phyloP scores from a whole-genome alignment of 1,140 invertebrate species.

The Saccostrea echinata region DNA sequence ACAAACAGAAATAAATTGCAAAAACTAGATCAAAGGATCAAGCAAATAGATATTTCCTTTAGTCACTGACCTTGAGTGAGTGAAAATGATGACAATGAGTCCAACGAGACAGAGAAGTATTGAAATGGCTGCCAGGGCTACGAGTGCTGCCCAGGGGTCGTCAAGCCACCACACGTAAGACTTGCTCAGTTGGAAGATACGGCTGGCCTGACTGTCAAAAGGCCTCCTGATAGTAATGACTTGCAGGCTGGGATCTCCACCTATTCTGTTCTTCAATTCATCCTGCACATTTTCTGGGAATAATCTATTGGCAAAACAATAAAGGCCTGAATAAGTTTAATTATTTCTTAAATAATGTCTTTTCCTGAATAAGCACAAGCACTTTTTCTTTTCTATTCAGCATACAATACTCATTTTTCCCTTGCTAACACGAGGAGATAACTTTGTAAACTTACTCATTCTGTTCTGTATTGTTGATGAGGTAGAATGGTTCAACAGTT shows the following conservation, averaged over 20 bases:
- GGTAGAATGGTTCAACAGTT: conserved; percentile 50
- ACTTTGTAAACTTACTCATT: conserved; percentile 60
- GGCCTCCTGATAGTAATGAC: conserved; percentile 55
- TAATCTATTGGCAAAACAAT: background rate
- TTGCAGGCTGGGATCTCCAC: background rate
- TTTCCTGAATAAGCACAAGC: too few species aligned
- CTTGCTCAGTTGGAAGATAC: conserved; percentile 62
- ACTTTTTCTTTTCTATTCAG: too few species aligned
- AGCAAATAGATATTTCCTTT: background rate
- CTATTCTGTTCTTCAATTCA: conserved; percentile 27
- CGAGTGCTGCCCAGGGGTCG: conserved; percentile 92
- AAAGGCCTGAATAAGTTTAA: too few species aligned
- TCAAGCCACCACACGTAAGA: conserved; percentile 80
- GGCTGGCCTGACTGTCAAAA: conserved; percentile 41
- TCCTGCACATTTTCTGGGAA: conserved; percentile 3
- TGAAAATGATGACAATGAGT: conserved; percentile 94
- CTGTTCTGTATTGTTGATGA: conserved; percentile 59
- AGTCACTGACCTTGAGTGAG: conserved; percentile 91
- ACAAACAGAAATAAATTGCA: too few species aligned
- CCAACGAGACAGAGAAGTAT: conserved; percentile 92
- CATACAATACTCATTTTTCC: too few species aligned
- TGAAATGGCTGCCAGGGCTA: conserved; percentile 91
- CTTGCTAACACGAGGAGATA: background rate
- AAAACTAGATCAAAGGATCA: too few species aligned
- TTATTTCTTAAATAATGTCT: too few species aligned